Evolutionary conservation across 2,888 invertebrate species (phyloP).

Genomic region (Apomyelois bistriatella): DNA sequence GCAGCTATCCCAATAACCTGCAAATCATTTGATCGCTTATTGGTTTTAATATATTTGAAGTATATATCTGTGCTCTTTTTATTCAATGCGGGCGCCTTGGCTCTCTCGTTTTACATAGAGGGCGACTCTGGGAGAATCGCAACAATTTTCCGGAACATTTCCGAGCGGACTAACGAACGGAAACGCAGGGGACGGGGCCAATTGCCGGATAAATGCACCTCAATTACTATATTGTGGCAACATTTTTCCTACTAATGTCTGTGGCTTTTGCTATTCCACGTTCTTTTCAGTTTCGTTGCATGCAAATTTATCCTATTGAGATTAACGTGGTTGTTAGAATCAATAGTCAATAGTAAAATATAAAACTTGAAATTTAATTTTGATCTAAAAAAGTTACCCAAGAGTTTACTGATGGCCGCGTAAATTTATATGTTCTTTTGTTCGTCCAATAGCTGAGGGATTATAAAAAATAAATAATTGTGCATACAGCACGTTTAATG

Average conservation of each 20-base stretch:
- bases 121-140: constrained; percentile 54
- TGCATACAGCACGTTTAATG: too few species aligned
- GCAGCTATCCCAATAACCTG: too few species aligned
- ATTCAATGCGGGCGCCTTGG: constrained; percentile 26
- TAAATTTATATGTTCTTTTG: too few species aligned
- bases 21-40: too few species aligned
- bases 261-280: constrained; percentile 15
- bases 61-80: neutral
- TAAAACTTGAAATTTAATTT: too few species aligned
- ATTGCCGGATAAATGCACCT: constrained; percentile 74
- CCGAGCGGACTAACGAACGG: constrained; percentile 71
- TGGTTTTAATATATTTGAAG: too few species aligned
- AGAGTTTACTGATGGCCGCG: too few species aligned
- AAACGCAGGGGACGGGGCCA: constrained; percentile 71
- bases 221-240: constrained; percentile 70
- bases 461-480: too few species aligned
- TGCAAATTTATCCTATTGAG: neutral
- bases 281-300: neutral
- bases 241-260: constrained; percentile 64
- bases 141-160: constrained; percentile 75
- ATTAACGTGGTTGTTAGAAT: neutral
- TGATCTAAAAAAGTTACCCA: too few species aligned
- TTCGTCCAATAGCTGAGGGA: too few species aligned
- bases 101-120: constrained; percentile 53
- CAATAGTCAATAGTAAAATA: too few species aligned